A percentile compares a stretch with the other conserved stretches of the same genome.
Conservation (phyloP, 2,113 vertebrate genomes). For the Ptilorrhoa leucosticta region DNA sequence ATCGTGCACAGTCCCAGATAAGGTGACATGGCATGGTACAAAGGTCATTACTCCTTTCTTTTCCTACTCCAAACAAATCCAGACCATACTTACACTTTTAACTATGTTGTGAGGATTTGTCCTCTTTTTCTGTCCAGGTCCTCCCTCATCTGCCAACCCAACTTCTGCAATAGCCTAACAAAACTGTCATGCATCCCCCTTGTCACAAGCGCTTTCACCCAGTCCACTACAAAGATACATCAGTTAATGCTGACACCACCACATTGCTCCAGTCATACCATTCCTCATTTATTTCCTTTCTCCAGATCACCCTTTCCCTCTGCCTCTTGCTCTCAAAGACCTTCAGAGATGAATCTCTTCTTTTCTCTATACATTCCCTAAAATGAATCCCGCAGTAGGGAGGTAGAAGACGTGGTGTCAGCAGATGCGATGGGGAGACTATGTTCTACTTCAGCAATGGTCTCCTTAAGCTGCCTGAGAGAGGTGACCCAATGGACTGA, state of each 20-base stretch:
- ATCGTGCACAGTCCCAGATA: neutral
- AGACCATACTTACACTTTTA: neutral
- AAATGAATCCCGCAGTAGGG: neutral
- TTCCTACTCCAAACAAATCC: neutral
- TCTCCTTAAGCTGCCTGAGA: neutral
- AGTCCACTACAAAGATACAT: neutral
- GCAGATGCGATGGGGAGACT: neutral
- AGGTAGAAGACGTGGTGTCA: neutral
- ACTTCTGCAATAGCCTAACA: neutral
- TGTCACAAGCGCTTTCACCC: neutral
- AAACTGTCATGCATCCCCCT: neutral
- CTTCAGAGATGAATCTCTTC: neutral
- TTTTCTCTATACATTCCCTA: neutral
- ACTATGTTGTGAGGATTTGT: neutral
- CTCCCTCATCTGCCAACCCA: neutral
- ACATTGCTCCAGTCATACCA: fast-evolving
- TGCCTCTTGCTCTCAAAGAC: neutral
- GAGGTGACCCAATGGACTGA: neutral
- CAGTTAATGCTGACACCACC: neutral
- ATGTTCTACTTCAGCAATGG: neutral
- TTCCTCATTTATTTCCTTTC: neutral
- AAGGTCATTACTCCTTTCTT: neutral
- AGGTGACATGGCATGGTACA: neutral
- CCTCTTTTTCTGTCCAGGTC: neutral
- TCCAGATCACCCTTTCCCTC: neutral